Evolutionary conservation across 2,113 vertebrate species (phyloP), one percentile per base, ranked within the genome.

Genomic region (Misgurnus anguillicaudatus): DNA sequence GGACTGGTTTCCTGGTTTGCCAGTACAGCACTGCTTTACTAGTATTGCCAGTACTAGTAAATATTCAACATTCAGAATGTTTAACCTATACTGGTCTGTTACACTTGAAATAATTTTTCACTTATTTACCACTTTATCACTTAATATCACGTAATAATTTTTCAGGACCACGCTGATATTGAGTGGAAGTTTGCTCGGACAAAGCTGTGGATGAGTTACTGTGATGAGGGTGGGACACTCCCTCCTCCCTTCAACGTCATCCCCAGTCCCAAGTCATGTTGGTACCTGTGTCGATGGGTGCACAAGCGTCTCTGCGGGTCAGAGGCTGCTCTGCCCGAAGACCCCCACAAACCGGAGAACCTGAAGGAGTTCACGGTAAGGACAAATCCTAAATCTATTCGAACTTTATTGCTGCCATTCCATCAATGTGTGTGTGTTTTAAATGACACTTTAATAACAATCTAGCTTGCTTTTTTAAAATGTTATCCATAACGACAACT

Each of bases 141-240:
- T 45, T 9, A 53, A 24, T 55, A 24, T 41, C 9, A 3, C 41
- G 6, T 72, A 4, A 24, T 39, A 3, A 10, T 31, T 24, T 9
- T 55, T 0, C 74, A 99, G 97, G 97, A 98, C 88, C 97, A 99
- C 1, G 97, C 97, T 0, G 97, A 99, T 71, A 98, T 98, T 3
- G 97, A 99, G 88, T 99, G 97, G 97, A 99, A 99, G 83, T 99
- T 98, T 64, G 97, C 97, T 2, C 93, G 97, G 80, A 98, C 97
- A 0, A 99, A 99, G 88, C 95, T 99, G 81, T 99, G 97, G 97
- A 98, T 98, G 97, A 98, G 97, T 82, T 99, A 98, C 82, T 99
- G 98, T 1, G 97, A 99, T 8, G 97, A 98, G 89, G 97, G 97
- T 0, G 96, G 95, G 24, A 99, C 97, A n/a, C 90, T 99, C 85